Base-by-base conservation (phyloP, 2,888 invertebrate genomes). In the Leptothorax acervorum region DNA sequence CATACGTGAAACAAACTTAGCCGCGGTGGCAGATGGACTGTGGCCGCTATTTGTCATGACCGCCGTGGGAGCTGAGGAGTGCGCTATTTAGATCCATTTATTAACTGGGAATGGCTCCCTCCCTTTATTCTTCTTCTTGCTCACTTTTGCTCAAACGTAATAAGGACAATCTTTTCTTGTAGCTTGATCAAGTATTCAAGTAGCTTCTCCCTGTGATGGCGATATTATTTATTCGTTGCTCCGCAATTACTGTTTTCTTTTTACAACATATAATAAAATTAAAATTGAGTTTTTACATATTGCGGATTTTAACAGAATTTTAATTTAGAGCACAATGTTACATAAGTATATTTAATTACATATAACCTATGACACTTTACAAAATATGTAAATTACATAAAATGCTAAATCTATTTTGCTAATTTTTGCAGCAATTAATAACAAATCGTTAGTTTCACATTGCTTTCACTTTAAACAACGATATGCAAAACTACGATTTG, bases 1-100 rank as follows among this genome's bases (percentile, higher is more conserved):
- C 48, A 51, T 60, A 73, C 85, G 82, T 35, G 85, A 70, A 83
- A 83, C 71, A 75, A 83, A 86, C 74, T 86, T 45, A 39, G 70
- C 35, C 83, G 60, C 35, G 51, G 60, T 82, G 82, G 79, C 71
- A 83, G 82, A 75, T 83, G 75, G 42, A 75, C 66, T 65, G 35
- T 60, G 60, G 23, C 23, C 39, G 48, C 45, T 18, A 84, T 84
- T 73, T 76, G 76, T 76, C 81, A 66, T 55, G 39, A 42, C 45
- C 55, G 31, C 68, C 31, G 73, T 74, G 60, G 53, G 82, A 76
- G 82, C 60, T 42, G n/a, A 53, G 35, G 39, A 60, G 65, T 4
- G 51, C 23, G 39, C 66, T 73, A n/a, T 62, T 81, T 60, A 68
- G 68, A 68, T 75, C 35, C 48, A 75, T 82, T 82, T 82, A 82